Percentiles rank a stretch among this genome's conserved stretches.
Evolutionary conservation across 2,797 vertebrate species (phyloP).

Genomic region (Tarsius wallacei): DNA sequence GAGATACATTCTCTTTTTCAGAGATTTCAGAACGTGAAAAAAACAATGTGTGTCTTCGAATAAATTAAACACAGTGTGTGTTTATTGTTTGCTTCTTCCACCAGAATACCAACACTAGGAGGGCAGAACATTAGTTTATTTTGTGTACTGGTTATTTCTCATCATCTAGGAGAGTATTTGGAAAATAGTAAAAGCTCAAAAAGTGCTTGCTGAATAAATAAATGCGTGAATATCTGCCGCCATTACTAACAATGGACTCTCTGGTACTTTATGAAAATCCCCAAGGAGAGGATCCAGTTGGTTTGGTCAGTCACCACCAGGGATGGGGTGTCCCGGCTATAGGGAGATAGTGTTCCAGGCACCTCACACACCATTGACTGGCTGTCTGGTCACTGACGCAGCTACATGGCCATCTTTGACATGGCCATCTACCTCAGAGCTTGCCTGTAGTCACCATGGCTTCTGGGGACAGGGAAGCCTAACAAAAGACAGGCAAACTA

Average conservation of each 20-base stretch:
- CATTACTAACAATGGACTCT: neutral
- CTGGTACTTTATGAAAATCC: slow-evolving; percentile 19
- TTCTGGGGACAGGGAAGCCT: neutral
- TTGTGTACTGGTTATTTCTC: neutral
- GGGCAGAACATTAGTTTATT: neutral
- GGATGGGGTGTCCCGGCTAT: neutral
- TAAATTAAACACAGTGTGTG: neutral
- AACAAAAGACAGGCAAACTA: slow-evolving; percentile 25
- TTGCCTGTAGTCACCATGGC: neutral
- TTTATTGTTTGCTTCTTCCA: slow-evolving; percentile 28
- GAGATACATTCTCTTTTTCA: slow-evolving; percentile 18
- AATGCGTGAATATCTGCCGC: neutral
- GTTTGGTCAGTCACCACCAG: neutral
- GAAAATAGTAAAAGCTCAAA: neutral
- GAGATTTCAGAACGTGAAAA: slow-evolving; percentile 50
- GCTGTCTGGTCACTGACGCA: neutral
- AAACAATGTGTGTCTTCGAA: neutral
- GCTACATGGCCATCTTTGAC: neutral
- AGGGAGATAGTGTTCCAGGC: neutral
- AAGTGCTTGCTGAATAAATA: neutral
- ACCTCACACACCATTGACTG: neutral
- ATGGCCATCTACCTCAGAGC: neutral
- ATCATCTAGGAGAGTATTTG: neutral
- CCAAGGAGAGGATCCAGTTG: neutral
- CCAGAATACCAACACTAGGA: neutral